A percentile compares a stretch with the other conserved stretches of the same genome.
Conservation (phyloP, 64 coral and sea anemone species). For the Actinia tenebrosa region DNA sequence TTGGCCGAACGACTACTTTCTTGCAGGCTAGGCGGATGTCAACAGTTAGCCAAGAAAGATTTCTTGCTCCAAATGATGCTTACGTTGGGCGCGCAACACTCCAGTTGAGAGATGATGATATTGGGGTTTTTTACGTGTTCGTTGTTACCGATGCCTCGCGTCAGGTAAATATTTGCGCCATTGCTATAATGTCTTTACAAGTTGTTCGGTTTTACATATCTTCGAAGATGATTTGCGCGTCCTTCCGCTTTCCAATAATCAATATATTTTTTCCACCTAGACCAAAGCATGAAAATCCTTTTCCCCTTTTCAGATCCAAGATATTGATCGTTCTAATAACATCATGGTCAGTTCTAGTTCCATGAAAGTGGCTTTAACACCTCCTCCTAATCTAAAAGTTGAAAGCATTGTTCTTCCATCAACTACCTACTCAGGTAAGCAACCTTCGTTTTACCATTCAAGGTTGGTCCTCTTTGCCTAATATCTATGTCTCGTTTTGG, state of each 20-base stretch:
- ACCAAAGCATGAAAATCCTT: background rate
- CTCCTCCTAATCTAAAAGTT: conserved; percentile 78
- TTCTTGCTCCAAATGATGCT: conserved; percentile 59
- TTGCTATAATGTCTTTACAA: background rate
- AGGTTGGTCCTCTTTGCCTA: background rate
- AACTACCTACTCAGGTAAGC: conserved; percentile 60
- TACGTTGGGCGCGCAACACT: conserved; percentile 47
- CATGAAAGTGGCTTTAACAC: conserved; percentile 60
- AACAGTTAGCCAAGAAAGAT: conserved; percentile 23
- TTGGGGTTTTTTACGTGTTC: conserved; percentile 68
- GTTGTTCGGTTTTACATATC: background rate
- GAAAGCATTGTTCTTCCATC: conserved; percentile 52
- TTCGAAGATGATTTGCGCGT: background rate
- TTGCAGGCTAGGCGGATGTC: conserved; percentile 27
- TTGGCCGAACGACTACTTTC: conserved; percentile 48
- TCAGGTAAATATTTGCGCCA: conserved; percentile 1
- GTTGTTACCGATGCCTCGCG: conserved; percentile 22
- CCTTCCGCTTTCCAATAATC: background rate
- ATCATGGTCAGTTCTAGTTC: conserved; percentile 34
- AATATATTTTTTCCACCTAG: background rate
- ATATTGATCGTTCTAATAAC: conserved; percentile 72
- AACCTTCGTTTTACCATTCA: background rate
- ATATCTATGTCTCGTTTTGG: background rate
- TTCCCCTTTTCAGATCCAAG: conserved; percentile 41
- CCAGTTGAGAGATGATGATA: conserved; percentile 46